Evolutionary conservation across 2,113 vertebrate genomes (phyloP).

Genomic region (Ctenomys sociabilis): DNA sequence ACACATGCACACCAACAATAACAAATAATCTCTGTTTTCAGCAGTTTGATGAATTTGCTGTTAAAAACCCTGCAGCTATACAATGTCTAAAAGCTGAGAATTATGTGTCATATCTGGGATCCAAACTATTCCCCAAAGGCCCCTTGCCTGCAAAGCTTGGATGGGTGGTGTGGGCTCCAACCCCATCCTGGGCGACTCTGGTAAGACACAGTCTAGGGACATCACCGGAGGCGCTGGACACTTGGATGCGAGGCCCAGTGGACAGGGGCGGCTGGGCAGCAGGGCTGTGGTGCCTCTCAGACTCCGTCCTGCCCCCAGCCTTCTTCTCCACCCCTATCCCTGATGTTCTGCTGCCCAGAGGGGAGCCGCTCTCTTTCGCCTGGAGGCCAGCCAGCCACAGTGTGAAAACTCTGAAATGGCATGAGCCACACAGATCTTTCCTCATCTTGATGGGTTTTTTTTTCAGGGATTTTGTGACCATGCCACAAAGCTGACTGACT

Average conservation of each 20-base stretch:
- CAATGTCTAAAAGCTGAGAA: neutral
- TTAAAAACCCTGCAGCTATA: neutral
- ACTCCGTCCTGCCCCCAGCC: neutral
- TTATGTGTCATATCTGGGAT: neutral
- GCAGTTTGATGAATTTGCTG: neutral
- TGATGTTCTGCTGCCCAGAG: neutral
- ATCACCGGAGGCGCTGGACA: neutral
- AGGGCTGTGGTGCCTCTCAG: neutral
- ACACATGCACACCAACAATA: neutral
- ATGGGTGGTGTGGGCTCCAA: neutral
- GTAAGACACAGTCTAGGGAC: neutral
- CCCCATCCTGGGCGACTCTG: neutral
- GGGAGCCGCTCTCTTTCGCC: neutral
- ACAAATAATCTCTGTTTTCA: neutral
- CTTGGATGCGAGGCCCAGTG: neutral
- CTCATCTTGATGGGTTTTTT: neutral
- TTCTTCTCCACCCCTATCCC: neutral
- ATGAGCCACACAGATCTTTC: neutral
- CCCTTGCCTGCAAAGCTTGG: neutral
- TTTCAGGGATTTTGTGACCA: neutral
- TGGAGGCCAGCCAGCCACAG: neutral
- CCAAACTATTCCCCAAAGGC: neutral
- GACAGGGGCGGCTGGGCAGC: neutral
- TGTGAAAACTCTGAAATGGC: neutral
- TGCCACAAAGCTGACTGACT: neutral